These are phyloP conservation scores for Rhamnusium bicolor DNA, from an alignment of 2,888 invertebrate genomes.

Conservation along the genomic window DNA sequence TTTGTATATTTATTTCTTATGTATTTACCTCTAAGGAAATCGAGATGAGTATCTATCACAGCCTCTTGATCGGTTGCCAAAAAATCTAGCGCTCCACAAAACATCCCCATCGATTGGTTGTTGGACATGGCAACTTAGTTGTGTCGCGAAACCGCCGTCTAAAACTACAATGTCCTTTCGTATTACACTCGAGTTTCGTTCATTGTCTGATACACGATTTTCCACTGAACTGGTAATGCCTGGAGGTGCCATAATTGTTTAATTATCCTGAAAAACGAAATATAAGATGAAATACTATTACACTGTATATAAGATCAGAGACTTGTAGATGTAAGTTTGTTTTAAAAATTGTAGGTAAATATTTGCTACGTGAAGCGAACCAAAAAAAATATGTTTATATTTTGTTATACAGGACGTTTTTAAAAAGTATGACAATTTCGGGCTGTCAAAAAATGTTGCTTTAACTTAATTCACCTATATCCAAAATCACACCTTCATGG, in stretches of 20 bases:
- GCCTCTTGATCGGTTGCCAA: constrained; percentile 86
- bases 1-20: not conserved
- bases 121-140: constrained; percentile 83
- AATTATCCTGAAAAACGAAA: not conserved
- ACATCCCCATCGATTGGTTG: constrained; percentile 88
- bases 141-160: constrained; percentile 88
- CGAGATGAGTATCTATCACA: constrained; percentile 85
- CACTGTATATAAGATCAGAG: no score
- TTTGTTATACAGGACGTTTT: no score
- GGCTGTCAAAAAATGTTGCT: no score
- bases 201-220: constrained; percentile 12
- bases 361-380: no score
- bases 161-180: constrained; percentile 68
- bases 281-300: no score
- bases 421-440: no score
- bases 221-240: constrained; percentile 60
- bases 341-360: no score
- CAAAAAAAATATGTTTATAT: no score
- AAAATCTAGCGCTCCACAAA: constrained; percentile 90
- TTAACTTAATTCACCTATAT: no score
- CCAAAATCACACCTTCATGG: no score
- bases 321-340: no score
- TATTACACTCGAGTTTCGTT: constrained; percentile 7
- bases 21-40: constrained; percentile 81
- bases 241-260: constrained; percentile 60